Evolutionary conservation across 1,140 invertebrate genomes (phyloP), one percentile per base, ranked within the genome.

Genomic region (Sitobion miscanthi): DNA sequence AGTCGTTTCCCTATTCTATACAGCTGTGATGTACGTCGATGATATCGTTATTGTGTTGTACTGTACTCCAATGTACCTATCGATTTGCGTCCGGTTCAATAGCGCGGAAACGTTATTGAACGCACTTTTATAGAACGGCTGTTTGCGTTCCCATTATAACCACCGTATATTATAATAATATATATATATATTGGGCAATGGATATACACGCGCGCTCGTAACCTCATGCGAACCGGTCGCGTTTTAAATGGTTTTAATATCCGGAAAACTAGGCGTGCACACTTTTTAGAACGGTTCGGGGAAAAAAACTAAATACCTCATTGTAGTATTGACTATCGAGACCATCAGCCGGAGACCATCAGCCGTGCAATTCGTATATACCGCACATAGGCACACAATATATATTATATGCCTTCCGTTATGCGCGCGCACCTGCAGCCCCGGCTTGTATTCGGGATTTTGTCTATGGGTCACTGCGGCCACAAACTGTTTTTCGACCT

Each of bases 181-280:
- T 52, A 23, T 54, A 52, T 54, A 54, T 54, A 35, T 52, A 52
- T n/a, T 17, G 14, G 17, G 4, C 30, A 52, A 87, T n/a, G 42
- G 38, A 25, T 42, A 30, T 7, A 47, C 25, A 89, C 35, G 35
- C 47, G 9, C n/a, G 49, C 35, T 17, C 20, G 21, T 38, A 54
- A 89, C 20, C 35, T 57, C 88, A 25, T n/a, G 88, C 35, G 23
- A 89, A 89, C 88, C 88, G 88, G 52, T 89, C 35, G 88, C 52
- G 52, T 54, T 57, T 89, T 77, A 77, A 77, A 77, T 77, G n/a
- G 62, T 77, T 77, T 77, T 89, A 89, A 89, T 89, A 89, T 89
- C 88, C 88, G 88, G 88, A 89, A 54, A 57, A 89, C 49, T 89
- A 89, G 88, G 88, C 88, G 88, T 89, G 38, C 35, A 89, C 35